These are phyloP conservation scores for Tupiocoris notatus DNA, from an alignment of 2,888 invertebrate species.

Conservation along the genomic window DNA sequence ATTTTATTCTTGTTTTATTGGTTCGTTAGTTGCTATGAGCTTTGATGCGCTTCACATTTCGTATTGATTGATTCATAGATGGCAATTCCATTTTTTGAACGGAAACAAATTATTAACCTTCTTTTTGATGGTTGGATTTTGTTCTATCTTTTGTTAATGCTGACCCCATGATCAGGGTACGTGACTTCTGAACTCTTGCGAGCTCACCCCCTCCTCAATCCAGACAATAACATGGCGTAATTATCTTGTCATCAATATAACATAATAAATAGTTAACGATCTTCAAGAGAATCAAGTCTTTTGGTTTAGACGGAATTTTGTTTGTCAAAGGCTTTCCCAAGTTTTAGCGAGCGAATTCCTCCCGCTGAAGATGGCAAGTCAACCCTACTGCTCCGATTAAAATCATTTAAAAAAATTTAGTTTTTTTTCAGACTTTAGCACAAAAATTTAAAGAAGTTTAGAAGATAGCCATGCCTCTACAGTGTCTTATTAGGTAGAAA, in stretches of 20 bases:
- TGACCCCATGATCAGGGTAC: conserved; percentile 40
- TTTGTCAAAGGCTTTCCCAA: no score
- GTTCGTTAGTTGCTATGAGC: conserved; percentile 38
- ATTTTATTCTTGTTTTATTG: background rate
- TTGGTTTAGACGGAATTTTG: no score
- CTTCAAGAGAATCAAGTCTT: background rate
- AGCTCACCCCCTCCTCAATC: conserved; percentile 38
- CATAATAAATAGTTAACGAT: background rate
- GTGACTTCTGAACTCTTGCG: conserved; percentile 42
- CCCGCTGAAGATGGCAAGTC: no score
- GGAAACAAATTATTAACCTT: conserved; percentile 16
- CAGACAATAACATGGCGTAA: conserved; percentile 40
- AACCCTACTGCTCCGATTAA: no score
- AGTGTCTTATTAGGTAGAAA: no score
- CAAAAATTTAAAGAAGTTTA: no score
- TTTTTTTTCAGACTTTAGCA: no score
- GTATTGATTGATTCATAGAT: conserved; percentile 29
- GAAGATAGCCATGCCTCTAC: no score
- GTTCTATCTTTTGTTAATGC: conserved; percentile 39
- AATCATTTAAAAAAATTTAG: no score
- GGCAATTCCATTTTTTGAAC: conserved; percentile 9
- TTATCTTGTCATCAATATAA: conserved; percentile 31
- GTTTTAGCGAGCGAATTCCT: no score
- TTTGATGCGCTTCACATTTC: conserved; percentile 27
- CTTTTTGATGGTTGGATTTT: conserved; percentile 41